phyloP scores from a whole-genome alignment of 2,888 invertebrate genomes.

The Zele albiditarsus region DNA sequence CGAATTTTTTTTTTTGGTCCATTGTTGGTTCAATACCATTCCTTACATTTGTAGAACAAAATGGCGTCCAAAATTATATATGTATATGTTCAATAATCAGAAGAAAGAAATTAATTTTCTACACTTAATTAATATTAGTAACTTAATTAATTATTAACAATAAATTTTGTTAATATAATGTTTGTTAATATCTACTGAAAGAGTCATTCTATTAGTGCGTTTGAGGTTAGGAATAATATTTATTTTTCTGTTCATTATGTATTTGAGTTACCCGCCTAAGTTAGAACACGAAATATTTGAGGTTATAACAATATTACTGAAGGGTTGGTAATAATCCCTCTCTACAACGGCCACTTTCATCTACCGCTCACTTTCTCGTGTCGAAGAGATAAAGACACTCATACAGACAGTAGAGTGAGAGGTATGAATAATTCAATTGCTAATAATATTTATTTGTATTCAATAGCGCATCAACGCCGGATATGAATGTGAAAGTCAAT shows the following conservation, averaged over 20 bases:
- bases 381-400: not conserved
- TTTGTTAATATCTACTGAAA: too few species aligned
- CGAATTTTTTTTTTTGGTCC: too few species aligned
- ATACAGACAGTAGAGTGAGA: not conserved
- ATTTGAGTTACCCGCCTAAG: not conserved
- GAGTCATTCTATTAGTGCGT: not conserved
- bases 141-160: too few species aligned
- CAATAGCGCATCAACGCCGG: not conserved
- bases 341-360: conserved; percentile 9
- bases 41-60: too few species aligned
- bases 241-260: not conserved
- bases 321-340: not conserved
- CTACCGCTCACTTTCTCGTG: conserved; percentile 5
- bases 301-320: not conserved
- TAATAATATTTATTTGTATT: not conserved
- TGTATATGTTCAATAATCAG: too few species aligned
- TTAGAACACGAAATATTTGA: not conserved
- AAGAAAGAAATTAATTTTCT: too few species aligned
- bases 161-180: too few species aligned
- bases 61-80: too few species aligned
- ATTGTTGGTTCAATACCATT: too few species aligned
- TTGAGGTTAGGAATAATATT: not conserved
- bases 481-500: not conserved
- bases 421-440: not conserved
- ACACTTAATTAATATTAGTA: too few species aligned